phyloP scores from a whole-genome alignment of 2,888 invertebrate genomes.

The Temnothorax unifasciatus region DNA sequence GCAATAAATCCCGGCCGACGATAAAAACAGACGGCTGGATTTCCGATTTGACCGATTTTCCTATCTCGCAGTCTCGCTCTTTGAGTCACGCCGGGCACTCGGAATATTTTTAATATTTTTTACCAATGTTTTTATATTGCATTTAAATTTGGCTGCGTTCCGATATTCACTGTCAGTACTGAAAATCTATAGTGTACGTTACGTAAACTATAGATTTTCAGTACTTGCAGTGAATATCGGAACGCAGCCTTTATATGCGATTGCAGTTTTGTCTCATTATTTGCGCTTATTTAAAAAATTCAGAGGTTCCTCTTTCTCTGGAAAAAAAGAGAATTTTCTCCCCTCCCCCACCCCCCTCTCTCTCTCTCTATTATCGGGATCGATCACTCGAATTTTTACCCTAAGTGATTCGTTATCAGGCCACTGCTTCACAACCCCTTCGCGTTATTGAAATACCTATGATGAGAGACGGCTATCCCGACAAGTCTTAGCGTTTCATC shows the following conservation, averaged over 20 bases:
- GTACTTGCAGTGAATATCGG: no score
- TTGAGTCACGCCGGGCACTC: neutral
- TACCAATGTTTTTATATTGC: neutral
- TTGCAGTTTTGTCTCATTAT: neutral
- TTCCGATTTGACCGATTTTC: neutral
- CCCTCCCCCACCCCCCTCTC: no score
- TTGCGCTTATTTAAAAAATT: neutral
- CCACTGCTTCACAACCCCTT: neutral
- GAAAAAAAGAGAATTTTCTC: neutral
- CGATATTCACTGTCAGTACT: no score
- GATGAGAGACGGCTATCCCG: neutral
- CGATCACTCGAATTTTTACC: neutral
- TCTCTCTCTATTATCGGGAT: neutral
- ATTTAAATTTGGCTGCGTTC: no score
- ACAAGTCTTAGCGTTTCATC: neutral
- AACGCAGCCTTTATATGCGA: neutral
- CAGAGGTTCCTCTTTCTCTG: neutral
- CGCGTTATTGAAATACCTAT: neutral
- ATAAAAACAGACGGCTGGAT: no score
- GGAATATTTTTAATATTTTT: neutral
- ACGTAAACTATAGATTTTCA: no score
- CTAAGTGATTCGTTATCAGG: neutral
- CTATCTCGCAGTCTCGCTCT: neutral
- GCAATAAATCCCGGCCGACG: neutral
- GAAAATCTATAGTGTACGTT: no score